Conservation (phyloP, 2,113 vertebrate species). For the Mesitornis unicolor region DNA sequence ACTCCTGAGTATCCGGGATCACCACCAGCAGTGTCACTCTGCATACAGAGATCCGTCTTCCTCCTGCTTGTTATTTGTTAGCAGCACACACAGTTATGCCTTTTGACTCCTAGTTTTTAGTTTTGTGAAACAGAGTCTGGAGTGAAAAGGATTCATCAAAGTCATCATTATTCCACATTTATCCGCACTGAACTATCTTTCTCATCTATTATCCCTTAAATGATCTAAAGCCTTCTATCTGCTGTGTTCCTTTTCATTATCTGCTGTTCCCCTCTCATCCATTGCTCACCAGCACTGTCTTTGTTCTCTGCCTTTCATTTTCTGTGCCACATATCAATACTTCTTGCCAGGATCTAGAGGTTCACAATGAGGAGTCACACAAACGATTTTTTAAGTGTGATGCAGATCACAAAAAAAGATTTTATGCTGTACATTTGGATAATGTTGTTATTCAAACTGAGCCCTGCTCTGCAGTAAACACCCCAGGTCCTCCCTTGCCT, state of each 20-base stretch:
- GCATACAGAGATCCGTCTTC: not conserved
- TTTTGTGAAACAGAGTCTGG: not conserved
- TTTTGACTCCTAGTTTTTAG: not conserved
- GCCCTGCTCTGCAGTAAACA: not conserved
- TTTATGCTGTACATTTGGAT: not conserved
- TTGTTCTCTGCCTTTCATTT: slow-evolving; percentile 65
- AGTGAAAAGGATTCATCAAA: slow-evolving; percentile 47
- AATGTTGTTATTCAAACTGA: slow-evolving; percentile 2
- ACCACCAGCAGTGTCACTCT: not conserved
- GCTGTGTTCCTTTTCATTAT: slow-evolving; percentile 46
- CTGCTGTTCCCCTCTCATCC: slow-evolving; percentile 4
- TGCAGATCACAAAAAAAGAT: not conserved
- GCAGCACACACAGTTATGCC: not conserved
- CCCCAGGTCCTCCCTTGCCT: not conserved
- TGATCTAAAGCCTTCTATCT: slow-evolving; percentile 56
- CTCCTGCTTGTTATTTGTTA: not conserved
- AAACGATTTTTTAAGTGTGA: slow-evolving; percentile 31
- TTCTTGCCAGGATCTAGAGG: not conserved
- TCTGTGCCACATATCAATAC: slow-evolving; percentile 38
- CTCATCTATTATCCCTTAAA: slow-evolving; percentile 47
- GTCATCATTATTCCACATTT: slow-evolving; percentile 37
- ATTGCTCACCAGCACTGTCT: not conserved
- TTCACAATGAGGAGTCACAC: slow-evolving; percentile 14
- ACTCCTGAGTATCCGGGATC: not conserved
- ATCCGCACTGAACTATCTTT: slow-evolving; percentile 26